A percentile compares a stretch with the other conserved stretches of the same genome.
Conservation (phyloP, 2,113 vertebrate species). For the Anolis sagrei region DNA sequence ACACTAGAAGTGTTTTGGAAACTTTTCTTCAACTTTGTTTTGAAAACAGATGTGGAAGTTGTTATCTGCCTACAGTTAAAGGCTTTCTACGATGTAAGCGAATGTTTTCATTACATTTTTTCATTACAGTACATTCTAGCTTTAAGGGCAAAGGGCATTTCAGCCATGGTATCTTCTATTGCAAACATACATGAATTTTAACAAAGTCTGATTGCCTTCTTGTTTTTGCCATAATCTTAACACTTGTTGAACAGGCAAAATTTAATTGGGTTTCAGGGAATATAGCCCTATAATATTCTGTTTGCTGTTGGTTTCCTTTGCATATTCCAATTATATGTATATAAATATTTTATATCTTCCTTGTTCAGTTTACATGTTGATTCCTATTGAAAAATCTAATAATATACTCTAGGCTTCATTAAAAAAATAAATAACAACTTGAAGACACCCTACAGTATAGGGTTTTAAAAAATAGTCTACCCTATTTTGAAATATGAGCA, state of each 20-base stretch:
- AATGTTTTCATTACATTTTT: not conserved
- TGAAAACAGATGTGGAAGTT: not conserved
- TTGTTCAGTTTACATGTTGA: conserved; percentile 17
- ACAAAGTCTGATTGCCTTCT: not conserved
- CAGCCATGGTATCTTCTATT: not conserved
- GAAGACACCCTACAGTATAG: not conserved
- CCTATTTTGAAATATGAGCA: not conserved
- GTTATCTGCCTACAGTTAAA: not conserved
- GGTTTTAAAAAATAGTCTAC: conserved; percentile 14
- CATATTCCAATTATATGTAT: not conserved
- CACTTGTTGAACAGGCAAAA: conserved; percentile 11
- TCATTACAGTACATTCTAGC: not conserved
- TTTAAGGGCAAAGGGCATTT: not conserved
- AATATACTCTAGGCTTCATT: conserved; percentile 3
- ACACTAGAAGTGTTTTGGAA: not conserved
- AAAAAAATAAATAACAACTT: conserved; percentile 32
- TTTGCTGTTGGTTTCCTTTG: conserved; percentile 4
- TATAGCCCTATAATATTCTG: conserved; percentile 3
- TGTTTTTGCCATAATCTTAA: not conserved
- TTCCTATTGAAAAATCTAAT: conserved; percentile 27
- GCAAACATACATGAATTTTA: not conserved
- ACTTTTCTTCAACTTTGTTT: not conserved
- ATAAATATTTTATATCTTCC: not conserved
- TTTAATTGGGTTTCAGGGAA: conserved; percentile 18
- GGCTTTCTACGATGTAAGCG: not conserved